phyloP scores from a whole-genome alignment of 2,888 invertebrate species.

The Drosophila nr. medialis region DNA sequence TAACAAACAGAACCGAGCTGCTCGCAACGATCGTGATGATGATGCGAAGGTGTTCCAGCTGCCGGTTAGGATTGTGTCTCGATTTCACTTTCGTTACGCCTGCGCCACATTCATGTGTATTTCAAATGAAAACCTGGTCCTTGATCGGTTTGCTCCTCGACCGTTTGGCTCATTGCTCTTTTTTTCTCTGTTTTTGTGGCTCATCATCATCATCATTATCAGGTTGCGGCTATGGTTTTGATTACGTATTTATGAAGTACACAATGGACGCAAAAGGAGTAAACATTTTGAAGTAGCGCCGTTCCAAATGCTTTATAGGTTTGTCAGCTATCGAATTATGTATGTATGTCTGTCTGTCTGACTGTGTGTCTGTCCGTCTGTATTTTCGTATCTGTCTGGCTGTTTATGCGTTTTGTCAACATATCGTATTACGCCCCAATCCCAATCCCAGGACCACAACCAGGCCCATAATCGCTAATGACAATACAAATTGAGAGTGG shows the following conservation, averaged over 20 bases:
- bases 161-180: conserved; percentile 20
- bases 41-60: conserved; percentile 78
- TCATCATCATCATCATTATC: conserved; percentile 27
- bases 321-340: conserved; percentile 68
- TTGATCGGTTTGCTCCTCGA: conserved; percentile 24
- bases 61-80: conserved; percentile 66
- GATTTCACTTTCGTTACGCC: conserved; percentile 81
- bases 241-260: conserved; percentile 71
- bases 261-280: conserved; percentile 71
- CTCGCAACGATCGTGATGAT: conserved; percentile 23
- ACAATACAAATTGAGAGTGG: conserved; percentile 75
- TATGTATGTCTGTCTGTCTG: conserved; percentile 10
- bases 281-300: conserved; percentile 80
- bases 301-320: conserved; percentile 72
- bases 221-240: conserved; percentile 64
- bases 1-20: conserved; percentile 55
- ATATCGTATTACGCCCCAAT: conserved; percentile 72
- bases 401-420: conserved; percentile 73
- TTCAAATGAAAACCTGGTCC: conserved; percentile 70
- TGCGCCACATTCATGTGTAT: conserved; percentile 49
- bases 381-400: conserved; percentile 23
- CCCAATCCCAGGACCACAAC: conserved; percentile 22
- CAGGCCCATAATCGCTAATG: conserved; percentile 73
- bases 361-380: background rate
- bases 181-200: conserved; percentile 38